Percentiles rank a stretch among this genome's conserved stretches.
Conservation (phyloP, 2,797 vertebrate species). For the Rhadinocentrus ornatus region DNA sequence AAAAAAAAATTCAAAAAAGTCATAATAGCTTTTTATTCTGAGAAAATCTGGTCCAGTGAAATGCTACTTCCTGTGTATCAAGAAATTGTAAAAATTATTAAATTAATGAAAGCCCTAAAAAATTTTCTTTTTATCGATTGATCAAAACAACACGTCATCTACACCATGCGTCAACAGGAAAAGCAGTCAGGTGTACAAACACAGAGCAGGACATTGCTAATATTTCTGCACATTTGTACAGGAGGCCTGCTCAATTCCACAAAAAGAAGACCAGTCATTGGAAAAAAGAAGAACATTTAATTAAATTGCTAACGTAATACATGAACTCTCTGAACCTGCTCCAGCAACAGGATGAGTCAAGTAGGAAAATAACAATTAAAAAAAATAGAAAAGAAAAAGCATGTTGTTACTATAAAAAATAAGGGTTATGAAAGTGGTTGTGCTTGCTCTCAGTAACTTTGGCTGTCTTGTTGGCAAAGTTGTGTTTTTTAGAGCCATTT, state of each 20-base stretch:
- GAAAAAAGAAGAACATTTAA: conserved; percentile 44
- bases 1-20: no score
- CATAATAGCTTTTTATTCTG: no score
- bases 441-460: not conserved
- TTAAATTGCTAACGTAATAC: conserved; percentile 25
- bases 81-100: not conserved
- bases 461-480: not conserved
- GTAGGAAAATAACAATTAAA: conserved; percentile 4
- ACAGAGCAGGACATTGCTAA: not conserved
- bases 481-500: not conserved
- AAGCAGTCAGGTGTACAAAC: conserved; percentile 3
- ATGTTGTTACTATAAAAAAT: conserved; percentile 8
- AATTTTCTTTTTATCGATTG: conserved; percentile 9
- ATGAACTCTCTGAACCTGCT: conserved; percentile 12
- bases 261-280: conserved; percentile 14
- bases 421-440: not conserved
- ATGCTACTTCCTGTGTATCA: not conserved
- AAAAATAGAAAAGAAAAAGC: not conserved
- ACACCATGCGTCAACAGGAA: not conserved
- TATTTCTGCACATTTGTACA: conserved; percentile 30
- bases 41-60: no score
- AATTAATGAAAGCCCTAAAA: not conserved
- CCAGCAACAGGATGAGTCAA: conserved; percentile 32
- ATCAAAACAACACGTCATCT: conserved; percentile 36
- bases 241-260: conserved; percentile 24